Evolutionary conservation across 2,797 vertebrate genomes (phyloP).

Genomic region (Sarcoramphus papa): DNA sequence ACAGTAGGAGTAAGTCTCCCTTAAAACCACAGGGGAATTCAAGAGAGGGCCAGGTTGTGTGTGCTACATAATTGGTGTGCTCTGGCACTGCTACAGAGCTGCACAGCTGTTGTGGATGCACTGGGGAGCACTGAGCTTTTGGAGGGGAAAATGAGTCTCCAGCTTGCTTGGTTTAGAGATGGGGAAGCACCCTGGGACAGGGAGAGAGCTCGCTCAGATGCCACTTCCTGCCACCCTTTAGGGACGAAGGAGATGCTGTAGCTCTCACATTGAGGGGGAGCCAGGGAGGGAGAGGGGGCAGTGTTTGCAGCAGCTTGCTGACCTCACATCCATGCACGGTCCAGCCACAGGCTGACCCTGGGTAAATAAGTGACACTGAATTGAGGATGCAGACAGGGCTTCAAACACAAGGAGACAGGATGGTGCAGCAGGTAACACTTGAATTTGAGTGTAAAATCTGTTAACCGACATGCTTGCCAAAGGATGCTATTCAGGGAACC

Average conservation of each 20-base stretch:
- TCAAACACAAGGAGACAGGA: constrained; percentile 21
- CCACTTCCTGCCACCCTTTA: background rate
- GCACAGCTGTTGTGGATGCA: background rate
- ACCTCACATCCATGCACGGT: background rate
- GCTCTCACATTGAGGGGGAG: background rate
- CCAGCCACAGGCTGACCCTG: background rate
- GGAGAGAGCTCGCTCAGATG: background rate
- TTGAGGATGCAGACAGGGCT: background rate
- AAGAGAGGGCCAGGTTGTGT: background rate
- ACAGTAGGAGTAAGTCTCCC: background rate
- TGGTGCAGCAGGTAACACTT: constrained; percentile 7
- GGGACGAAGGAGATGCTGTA: background rate
- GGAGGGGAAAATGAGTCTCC: background rate
- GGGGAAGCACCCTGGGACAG: background rate
- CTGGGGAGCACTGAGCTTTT: background rate
- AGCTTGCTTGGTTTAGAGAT: background rate
- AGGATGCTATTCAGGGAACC: constrained; percentile 38
- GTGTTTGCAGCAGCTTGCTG: background rate
- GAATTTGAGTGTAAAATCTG: constrained; percentile 48
- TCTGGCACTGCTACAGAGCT: background rate
- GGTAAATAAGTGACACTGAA: background rate
- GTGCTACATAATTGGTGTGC: background rate
- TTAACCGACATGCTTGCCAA: constrained; percentile 23
- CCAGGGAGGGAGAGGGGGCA: no score
- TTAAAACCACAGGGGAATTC: background rate